A percentile compares a stretch with the other conserved stretches of the same genome.
Conservation (phyloP, 2,797 vertebrate species). For the Phoebastria nigripes region DNA sequence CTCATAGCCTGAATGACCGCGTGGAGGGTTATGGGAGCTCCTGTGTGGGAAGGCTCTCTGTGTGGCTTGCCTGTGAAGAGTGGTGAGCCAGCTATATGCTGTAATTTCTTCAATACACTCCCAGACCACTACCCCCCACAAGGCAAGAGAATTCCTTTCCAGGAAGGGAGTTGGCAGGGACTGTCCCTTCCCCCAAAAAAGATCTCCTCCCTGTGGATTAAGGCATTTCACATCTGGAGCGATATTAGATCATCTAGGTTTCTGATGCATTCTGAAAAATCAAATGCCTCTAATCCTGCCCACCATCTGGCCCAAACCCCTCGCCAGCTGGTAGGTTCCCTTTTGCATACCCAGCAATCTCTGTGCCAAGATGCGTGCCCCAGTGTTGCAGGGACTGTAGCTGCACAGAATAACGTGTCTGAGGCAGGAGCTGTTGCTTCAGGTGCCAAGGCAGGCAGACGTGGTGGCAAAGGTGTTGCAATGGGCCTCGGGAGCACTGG, state of each 20-base stretch:
- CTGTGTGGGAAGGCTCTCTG: background rate
- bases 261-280: background rate
- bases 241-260: background rate
- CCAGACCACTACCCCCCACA: background rate
- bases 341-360: background rate
- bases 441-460: background rate
- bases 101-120: background rate
- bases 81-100: background rate
- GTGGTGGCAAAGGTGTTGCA: background rate
- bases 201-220: background rate
- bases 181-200: background rate
- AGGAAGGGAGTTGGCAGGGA: background rate
- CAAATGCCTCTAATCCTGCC: conserved; percentile 25
- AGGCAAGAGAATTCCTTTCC: background rate
- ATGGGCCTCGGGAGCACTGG: background rate
- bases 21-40: background rate
- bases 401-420: rapidly evolving
- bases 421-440: background rate
- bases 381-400: background rate
- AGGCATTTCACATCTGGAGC: conserved; percentile 30
- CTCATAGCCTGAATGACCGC: background rate
- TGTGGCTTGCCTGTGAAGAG: background rate
- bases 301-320: conserved; percentile 23
- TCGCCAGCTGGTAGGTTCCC: background rate
- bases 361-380: background rate